Conservation (phyloP, 2,888 invertebrate genomes). For the Celastrina argiolus region DNA sequence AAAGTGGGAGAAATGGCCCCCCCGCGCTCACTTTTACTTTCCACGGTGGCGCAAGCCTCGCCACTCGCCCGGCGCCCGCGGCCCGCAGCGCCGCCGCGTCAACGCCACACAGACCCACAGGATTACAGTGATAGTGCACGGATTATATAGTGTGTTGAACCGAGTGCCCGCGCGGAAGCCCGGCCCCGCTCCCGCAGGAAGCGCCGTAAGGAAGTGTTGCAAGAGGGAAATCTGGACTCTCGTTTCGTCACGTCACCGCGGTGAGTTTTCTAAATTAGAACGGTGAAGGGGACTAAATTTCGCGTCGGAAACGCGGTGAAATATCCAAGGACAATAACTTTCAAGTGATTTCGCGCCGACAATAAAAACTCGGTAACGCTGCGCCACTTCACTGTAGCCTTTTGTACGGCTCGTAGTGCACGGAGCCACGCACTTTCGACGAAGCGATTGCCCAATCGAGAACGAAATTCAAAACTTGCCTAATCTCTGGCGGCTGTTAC, state of each 20-base stretch:
- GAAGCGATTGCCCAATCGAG: conserved; percentile 63
- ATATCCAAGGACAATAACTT: conserved; percentile 77
- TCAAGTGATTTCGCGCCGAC: conserved; percentile 78
- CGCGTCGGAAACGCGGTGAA: conserved; percentile 75
- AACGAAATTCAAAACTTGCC: conserved; percentile 56
- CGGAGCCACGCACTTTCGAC: conserved; percentile 58
- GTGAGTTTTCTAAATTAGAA: conserved; percentile 45
- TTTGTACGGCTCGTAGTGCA: no score
- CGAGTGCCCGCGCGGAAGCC: conserved; percentile 48
- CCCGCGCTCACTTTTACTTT: conserved; percentile 76
- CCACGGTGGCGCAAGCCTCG: conserved; percentile 75
- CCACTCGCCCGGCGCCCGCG: conserved; percentile 77
- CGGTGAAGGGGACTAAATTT: conserved; percentile 67
- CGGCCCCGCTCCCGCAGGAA: conserved; percentile 73
- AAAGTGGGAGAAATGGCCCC: conserved; percentile 77
- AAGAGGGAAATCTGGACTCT: conserved; percentile 30
- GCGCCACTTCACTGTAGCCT: conserved; percentile 75
- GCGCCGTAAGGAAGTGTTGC: conserved; percentile 75
- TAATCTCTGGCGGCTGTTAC: conserved; percentile 29
- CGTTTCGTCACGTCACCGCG: conserved; percentile 24
- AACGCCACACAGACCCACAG: conserved; percentile 57
- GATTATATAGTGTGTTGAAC: conserved; percentile 54
- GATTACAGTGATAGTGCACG: conserved; percentile 63
- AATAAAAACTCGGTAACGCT: conserved; percentile 76
- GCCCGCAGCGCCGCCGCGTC: conserved; percentile 75